Percentiles rank a stretch among this genome's conserved stretches.
phyloP scores from a whole-genome alignment of 2,888 invertebrate species.

The Trichogramma dendrolimi region DNA sequence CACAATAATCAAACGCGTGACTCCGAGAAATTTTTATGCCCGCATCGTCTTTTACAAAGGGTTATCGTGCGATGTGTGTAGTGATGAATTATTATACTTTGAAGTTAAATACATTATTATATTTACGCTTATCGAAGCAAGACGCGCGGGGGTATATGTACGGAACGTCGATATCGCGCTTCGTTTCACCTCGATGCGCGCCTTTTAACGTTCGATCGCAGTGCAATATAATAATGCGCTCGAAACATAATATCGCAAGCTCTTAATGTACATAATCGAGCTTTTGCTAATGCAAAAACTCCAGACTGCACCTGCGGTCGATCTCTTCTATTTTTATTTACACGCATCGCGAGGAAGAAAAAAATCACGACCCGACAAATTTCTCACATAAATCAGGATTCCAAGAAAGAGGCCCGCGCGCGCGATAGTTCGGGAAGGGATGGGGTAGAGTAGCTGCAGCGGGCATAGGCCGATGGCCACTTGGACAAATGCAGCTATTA shows the following conservation, averaged over 20 bases:
- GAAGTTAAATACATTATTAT: no score
- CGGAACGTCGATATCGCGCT: conserved; percentile 41
- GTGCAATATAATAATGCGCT: conserved; percentile 24
- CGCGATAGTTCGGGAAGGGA: no score
- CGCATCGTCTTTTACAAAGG: not conserved
- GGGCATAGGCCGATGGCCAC: no score
- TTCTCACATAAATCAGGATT: no score
- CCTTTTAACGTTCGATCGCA: conserved; percentile 39
- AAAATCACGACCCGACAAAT: no score
- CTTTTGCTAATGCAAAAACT: no score
- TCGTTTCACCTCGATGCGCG: conserved; percentile 47
- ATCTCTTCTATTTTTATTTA: no score
- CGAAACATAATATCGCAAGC: not conserved
- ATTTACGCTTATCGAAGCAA: conserved; percentile 30
- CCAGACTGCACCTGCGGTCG: no score
- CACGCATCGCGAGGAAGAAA: no score
- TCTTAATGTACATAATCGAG: not conserved
- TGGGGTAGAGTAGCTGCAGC: no score
- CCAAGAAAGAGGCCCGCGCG: no score
- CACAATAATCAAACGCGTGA: not conserved
- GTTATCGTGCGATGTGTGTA: conserved; percentile 3
- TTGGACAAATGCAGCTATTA: no score
- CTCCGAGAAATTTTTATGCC: not conserved
- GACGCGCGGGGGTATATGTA: conserved; percentile 36
- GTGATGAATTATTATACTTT: not conserved